Conservation (phyloP, 1,140 invertebrate genomes). For the Cecropterus lyciades region DNA sequence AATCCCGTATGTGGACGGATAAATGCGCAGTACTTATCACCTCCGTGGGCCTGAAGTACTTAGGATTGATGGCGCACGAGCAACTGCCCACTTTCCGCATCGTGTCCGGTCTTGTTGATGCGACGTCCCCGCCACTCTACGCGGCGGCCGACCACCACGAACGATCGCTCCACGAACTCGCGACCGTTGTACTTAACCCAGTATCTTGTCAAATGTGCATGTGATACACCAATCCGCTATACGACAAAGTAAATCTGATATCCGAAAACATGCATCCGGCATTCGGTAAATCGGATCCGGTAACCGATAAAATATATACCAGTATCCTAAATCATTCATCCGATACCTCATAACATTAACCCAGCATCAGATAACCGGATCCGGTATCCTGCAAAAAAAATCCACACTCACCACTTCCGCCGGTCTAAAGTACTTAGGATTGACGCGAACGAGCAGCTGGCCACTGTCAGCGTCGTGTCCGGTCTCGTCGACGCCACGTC, state of each 20-base stretch:
- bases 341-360: too few species aligned
- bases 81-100: conserved; percentile 92
- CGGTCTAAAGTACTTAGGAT: conserved; percentile 98
- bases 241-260: too few species aligned
- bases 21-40: conserved; percentile 90
- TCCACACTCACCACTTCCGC: conserved; percentile 96
- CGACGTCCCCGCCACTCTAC: conserved; percentile 95
- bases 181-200: conserved; percentile 90
- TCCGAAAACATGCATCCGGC: too few species aligned
- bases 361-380: too few species aligned
- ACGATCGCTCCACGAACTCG: conserved; percentile 98
- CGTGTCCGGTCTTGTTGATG: conserved; percentile 93
- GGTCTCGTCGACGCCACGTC: conserved; percentile 93
- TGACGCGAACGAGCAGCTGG: conserved; percentile 94
- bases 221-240: too few species aligned
- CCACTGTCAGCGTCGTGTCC: conserved; percentile 93
- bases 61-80: conserved; percentile 96
- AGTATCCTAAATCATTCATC: too few species aligned
- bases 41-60: conserved; percentile 99
- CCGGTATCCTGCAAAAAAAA: too few species aligned
- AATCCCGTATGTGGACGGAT: too few species aligned
- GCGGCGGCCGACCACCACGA: conserved; percentile 89
- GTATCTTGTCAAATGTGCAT: too few species aligned
- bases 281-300: too few species aligned
- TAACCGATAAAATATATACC: too few species aligned